Percentiles rank a stretch among this genome's conserved stretches.
Evolutionary conservation across 2,888 invertebrate species (phyloP).

Genomic region (Cremastobaeus sp.): DNA sequence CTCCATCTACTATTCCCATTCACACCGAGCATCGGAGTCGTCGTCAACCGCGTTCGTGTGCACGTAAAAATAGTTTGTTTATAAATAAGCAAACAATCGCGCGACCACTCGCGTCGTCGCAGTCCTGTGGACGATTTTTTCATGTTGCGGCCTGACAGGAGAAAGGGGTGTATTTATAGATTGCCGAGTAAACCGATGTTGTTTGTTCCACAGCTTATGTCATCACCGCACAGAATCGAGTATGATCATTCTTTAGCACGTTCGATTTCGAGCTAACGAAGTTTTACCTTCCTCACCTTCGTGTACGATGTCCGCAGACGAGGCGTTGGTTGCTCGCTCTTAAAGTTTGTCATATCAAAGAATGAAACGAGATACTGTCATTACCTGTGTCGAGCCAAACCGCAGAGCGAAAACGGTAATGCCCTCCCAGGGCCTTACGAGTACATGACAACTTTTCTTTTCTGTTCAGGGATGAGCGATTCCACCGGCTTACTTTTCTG

Average conservation of each 20-base stretch:
- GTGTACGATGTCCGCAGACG: slow-evolving; percentile 55
- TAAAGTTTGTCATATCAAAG: slow-evolving; percentile 75
- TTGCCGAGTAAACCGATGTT: slow-evolving; percentile 51
- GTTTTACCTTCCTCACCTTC: slow-evolving; percentile 44
- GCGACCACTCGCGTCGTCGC: neutral
- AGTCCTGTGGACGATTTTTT: neutral
- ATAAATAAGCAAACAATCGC: slow-evolving; percentile 28
- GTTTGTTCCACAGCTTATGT: slow-evolving; percentile 60
- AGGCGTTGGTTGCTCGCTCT: slow-evolving; percentile 65
- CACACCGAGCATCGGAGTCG: neutral
- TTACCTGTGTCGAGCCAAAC: slow-evolving; percentile 76
- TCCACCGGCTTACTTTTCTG: no score
- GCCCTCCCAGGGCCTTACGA: slow-evolving; percentile 57
- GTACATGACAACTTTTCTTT: slow-evolving; percentile 38
- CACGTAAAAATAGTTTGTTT: slow-evolving; percentile 12
- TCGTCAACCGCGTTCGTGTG: no score
- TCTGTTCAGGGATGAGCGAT: slow-evolving; percentile 35
- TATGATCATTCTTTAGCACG: slow-evolving; percentile 68
- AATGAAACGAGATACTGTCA: slow-evolving; percentile 77
- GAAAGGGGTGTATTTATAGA: slow-evolving; percentile 26
- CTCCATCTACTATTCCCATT: neutral
- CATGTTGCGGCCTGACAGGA: neutral
- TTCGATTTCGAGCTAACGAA: slow-evolving; percentile 50
- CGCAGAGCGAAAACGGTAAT: slow-evolving; percentile 76
- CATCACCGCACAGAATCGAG: slow-evolving; percentile 55